Base-by-base conservation (phyloP, 2,113 vertebrate species). In the Psilopsiagon aymara region DNA sequence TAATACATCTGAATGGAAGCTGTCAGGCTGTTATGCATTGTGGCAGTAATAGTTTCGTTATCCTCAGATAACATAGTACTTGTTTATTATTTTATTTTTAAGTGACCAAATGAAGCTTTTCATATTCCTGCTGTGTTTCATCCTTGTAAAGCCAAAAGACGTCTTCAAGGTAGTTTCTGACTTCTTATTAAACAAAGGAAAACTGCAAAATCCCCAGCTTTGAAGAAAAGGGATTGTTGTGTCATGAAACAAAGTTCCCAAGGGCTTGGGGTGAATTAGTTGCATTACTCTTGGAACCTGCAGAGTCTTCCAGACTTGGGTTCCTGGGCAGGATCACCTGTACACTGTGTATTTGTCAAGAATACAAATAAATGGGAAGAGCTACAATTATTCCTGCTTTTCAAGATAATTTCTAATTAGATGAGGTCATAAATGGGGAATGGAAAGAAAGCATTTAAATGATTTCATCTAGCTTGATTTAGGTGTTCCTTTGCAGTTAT, bases 401-500 rank as follows among this genome's bases (percentile, higher is more conserved):
- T 83, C 29, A 21, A 29, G 35, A 33, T 46, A 69, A 52, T 94
- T 83, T 92, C 8, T 85, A 79, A 87, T 52, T 49, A 91, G 85
- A 79, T 91, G 71, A 47, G 35, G 83, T 95, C 76, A 82, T 71
- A 87, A 89, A 29, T 28, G 6, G 39, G 37, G 75, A 86, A 82
- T 25, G 18, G 68, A 90, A 88, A 94, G 74, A 55, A 84, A 81
- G 35, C 55, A 64, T 86, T 74, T 92, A 88, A 91, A 89, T 95
- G 23, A 79, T 88, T 86, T 88, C 31, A 66, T 7, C 13, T 77
- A 47, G 66, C 79, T 87, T 85, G 77, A 66, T 80, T 94, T 91
- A 69, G 80, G 75, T 89, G 93, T 88, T 75, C 85, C 80, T 82
- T 81, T 95, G 83, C 90, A 94, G 81, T 97, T 79, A 95, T 91